A percentile compares a stretch with the other conserved stretches of the same genome.
Evolutionary conservation across 2,888 invertebrate species (phyloP).

Genomic region (Eupithecia abbreviata): DNA sequence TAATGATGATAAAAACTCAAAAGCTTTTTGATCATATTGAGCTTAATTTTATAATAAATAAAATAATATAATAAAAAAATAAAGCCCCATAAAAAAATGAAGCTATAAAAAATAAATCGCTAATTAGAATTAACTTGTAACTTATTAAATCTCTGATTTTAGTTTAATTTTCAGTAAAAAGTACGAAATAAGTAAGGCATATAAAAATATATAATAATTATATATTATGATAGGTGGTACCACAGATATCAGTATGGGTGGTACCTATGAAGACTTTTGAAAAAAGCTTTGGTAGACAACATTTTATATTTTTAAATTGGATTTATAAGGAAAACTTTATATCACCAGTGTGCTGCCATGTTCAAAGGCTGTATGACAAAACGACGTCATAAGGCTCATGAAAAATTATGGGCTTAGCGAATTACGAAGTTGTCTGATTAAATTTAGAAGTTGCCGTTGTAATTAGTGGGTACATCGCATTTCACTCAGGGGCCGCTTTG

Average conservation of each 20-base stretch:
- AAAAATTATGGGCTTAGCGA: conserved; percentile 77
- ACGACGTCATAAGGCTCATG: conserved; percentile 58
- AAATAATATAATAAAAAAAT: too few species aligned
- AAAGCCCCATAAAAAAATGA: too few species aligned
- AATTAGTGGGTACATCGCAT: conserved; percentile 80
- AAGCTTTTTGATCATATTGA: too few species aligned
- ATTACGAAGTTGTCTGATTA: conserved; percentile 81
- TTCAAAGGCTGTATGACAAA: conserved; percentile 36
- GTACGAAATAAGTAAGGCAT: not conserved
- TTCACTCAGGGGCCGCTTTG: conserved; percentile 76
- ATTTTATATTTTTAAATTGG: not conserved
- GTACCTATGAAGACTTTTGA: not conserved
- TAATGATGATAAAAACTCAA: too few species aligned
- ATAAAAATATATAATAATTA: not conserved
- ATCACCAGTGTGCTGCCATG: conserved; percentile 3
- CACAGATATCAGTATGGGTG: too few species aligned
- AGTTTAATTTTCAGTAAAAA: not conserved
- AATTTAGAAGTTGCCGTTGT: conserved; percentile 80
- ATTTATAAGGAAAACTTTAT: conserved; percentile 4
- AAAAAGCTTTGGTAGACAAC: not conserved
- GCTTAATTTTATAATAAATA: too few species aligned
- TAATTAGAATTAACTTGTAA: too few species aligned
- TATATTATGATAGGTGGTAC: too few species aligned
- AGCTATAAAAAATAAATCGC: too few species aligned
- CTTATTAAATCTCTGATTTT: too few species aligned